These are phyloP conservation scores for Pangasius larnaudii DNA, from an alignment of 2,797 vertebrate species.

Conservation along the genomic window DNA sequence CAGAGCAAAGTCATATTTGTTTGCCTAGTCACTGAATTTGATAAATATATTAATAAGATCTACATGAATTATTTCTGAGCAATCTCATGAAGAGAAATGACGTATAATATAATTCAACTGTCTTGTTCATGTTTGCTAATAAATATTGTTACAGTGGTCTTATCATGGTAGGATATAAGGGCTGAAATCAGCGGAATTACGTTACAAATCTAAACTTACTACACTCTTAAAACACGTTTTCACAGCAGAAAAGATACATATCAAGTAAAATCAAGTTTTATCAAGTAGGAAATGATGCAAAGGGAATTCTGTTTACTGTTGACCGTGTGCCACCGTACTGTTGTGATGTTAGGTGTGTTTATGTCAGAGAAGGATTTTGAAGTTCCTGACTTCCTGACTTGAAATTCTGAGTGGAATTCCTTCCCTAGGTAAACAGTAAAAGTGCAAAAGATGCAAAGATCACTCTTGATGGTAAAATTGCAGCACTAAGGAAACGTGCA, in stretches of 20 bases:
- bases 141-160: background rate
- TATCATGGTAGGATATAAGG: no score
- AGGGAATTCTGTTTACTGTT: background rate
- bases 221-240: no score
- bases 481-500: background rate
- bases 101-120: background rate
- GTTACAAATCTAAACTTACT: background rate
- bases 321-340: background rate
- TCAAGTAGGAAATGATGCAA: background rate
- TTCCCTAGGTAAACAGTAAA: no score
- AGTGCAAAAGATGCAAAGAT: no score
- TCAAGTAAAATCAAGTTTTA: background rate
- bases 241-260: no score
- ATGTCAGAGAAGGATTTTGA: background rate
- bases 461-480: background rate
- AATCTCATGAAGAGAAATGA: background rate
- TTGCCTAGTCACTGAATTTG: background rate
- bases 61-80: background rate
- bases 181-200: background rate
- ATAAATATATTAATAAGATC: background rate
- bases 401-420: background rate
- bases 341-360: background rate
- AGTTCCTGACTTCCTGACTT: background rate
- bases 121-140: background rate
- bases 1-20: no score